These are phyloP conservation scores for Tenualosa ilisha DNA, from an alignment of 2,797 vertebrate genomes.

Conservation along the genomic window DNA sequence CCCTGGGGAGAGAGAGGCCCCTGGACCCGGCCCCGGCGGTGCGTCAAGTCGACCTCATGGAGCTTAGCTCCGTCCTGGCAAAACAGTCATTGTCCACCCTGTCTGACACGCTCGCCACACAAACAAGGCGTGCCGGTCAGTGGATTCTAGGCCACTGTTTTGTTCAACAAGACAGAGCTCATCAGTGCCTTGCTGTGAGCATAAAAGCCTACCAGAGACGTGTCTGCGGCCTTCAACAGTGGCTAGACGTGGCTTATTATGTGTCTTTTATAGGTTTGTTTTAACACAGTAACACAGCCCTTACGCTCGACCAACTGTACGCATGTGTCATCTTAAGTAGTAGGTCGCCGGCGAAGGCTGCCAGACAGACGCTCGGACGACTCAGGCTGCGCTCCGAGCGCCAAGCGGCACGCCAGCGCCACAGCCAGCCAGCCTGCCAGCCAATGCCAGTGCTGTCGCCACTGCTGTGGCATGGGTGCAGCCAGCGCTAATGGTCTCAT, in stretches of 20 bases:
- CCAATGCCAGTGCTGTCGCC: too few relatives aligned
- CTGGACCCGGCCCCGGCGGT: too few relatives aligned
- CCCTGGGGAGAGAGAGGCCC: too few relatives aligned
- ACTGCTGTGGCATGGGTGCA: background rate
- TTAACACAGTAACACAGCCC: background rate
- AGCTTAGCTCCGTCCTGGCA: too few relatives aligned
- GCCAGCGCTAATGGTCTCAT: conserved; percentile 47
- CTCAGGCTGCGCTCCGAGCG: background rate
- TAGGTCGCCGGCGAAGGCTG: background rate
- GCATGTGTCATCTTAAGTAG: background rate
- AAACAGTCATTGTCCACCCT: background rate
- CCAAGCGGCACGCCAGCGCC: too few relatives aligned
- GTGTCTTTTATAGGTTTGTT: background rate
- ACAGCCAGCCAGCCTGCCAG: too few relatives aligned
- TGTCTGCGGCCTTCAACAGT: background rate
- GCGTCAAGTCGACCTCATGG: too few relatives aligned
- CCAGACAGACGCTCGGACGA: background rate
- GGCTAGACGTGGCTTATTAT: background rate
- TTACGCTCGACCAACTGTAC: background rate
- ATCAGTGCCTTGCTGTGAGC: background rate
- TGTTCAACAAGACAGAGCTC: background rate
- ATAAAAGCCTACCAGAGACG: background rate
- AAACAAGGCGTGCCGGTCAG: background rate
- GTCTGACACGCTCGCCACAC: background rate
- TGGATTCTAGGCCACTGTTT: background rate